phyloP scores from a whole-genome alignment of 1,140 invertebrate genomes.

The Aphis craccivora region DNA sequence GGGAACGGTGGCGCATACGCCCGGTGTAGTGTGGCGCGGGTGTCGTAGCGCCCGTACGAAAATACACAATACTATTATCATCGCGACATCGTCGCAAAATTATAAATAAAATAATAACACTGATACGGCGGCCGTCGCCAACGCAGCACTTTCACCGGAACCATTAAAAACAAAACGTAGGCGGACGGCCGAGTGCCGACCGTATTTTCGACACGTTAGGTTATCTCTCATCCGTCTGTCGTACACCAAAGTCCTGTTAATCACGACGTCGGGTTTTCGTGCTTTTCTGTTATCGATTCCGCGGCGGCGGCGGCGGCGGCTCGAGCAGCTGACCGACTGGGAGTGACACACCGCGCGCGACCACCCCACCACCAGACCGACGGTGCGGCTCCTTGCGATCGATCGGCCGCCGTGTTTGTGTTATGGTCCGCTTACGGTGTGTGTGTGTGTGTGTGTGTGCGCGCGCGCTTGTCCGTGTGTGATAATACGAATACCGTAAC shows the following conservation, averaged over 20 bases:
- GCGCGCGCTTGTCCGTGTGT: not conserved
- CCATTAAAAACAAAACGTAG: not conserved
- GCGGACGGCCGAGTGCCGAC: too few relatives aligned
- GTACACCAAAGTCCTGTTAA: not conserved
- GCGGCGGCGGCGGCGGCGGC: not conserved
- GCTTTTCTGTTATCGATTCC: not conserved
- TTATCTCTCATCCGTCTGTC: not conserved
- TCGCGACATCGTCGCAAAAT: too few relatives aligned
- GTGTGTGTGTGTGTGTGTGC: conserved; percentile 38
- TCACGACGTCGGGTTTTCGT: not conserved
- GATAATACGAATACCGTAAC: not conserved
- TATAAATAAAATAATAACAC: not conserved
- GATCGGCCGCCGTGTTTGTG: conserved; percentile 40
- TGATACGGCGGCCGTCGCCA: not conserved
- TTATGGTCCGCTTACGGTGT: conserved; percentile 28
- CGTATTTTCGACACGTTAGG: not conserved
- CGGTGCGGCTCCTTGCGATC: conserved; percentile 36
- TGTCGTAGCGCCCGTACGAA: not conserved
- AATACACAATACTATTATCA: not conserved
- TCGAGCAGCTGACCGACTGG: conserved; percentile 23
- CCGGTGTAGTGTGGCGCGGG: not conserved
- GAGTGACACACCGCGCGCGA: conserved; percentile 20
- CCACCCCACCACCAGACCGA: not conserved
- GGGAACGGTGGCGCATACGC: not conserved
- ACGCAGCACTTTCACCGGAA: not conserved